A percentile compares a stretch with the other conserved stretches of the same genome.
Evolutionary conservation across 2,888 invertebrate genomes (phyloP).

Genomic region (Harpalus rufipes): DNA sequence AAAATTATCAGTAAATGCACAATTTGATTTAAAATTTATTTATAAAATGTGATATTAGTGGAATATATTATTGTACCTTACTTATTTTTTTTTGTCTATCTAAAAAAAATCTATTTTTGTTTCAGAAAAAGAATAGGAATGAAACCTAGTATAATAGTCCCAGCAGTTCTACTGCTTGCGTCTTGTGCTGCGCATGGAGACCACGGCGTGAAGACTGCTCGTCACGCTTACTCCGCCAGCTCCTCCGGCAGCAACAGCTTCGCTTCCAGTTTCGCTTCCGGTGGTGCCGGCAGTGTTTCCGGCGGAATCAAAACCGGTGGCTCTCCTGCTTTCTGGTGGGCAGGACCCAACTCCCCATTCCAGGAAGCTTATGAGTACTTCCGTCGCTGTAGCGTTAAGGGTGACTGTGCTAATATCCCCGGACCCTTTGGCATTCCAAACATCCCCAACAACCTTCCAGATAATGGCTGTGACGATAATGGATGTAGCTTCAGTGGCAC

Average conservation of each 20-base stretch:
- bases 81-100: no score
- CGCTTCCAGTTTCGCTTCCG: conserved; percentile 25
- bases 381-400: conserved; percentile 74
- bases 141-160: conserved; percentile 34
- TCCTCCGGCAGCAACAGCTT: conserved; percentile 49
- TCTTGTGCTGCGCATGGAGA: conserved; percentile 15
- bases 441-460: conserved; percentile 60
- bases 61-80: no score
- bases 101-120: neutral
- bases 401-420: conserved; percentile 71
- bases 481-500: conserved; percentile 62
- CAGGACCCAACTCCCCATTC: conserved; percentile 81
- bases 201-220: conserved; percentile 46
- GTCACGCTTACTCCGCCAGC: conserved; percentile 56
- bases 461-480: conserved; percentile 57
- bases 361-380: conserved; percentile 77
- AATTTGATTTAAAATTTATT: no score
- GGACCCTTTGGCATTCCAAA: conserved; percentile 67
- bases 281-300: conserved; percentile 31
- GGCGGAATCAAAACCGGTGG: conserved; percentile 73
- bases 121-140: conserved; percentile 35
- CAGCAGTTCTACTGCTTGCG: conserved; percentile 56
- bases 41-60: no score
- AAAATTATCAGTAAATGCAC: no score
- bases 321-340: conserved; percentile 81